These are phyloP conservation scores for Bothrops jararaca DNA, from an alignment of 2,113 vertebrate species.

Conservation along the genomic window DNA sequence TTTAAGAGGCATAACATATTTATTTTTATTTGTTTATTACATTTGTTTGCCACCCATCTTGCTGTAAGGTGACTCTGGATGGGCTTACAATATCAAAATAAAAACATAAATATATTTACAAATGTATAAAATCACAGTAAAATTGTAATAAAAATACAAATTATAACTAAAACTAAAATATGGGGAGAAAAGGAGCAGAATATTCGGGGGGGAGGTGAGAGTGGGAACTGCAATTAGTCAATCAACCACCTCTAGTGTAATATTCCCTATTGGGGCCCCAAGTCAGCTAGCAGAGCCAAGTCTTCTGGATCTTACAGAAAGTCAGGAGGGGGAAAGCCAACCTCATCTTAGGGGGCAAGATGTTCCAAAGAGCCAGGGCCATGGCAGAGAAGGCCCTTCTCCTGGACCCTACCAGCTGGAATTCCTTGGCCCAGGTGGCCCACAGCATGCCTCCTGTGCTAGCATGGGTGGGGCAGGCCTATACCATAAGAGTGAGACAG, in stretches of 20 bases:
- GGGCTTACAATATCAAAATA: too few relatives aligned
- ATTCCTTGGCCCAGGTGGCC: neutral
- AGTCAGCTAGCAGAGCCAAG: neutral
- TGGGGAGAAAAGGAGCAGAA: neutral
- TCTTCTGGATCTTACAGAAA: neutral
- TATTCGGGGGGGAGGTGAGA: neutral
- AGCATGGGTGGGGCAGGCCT: neutral
- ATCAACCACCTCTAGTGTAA: neutral
- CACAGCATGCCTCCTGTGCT: neutral
- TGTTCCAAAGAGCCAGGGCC: neutral
- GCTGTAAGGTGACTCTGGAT: too few relatives aligned
- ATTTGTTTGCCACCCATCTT: too few relatives aligned
- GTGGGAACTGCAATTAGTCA: neutral
- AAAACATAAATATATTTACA: too few relatives aligned
- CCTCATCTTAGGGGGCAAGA: neutral
- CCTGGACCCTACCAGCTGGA: neutral
- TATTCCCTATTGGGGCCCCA: neutral
- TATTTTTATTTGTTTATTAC: too few relatives aligned
- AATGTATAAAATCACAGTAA: too few relatives aligned
- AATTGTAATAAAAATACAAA: neutral
- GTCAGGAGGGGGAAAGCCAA: neutral
- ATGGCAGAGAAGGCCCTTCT: neutral
- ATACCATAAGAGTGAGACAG: neutral
- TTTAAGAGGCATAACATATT: neutral
- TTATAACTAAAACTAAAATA: neutral